Conservation (phyloP, 2,113 vertebrate species). For the Pluvianellus socialis region DNA sequence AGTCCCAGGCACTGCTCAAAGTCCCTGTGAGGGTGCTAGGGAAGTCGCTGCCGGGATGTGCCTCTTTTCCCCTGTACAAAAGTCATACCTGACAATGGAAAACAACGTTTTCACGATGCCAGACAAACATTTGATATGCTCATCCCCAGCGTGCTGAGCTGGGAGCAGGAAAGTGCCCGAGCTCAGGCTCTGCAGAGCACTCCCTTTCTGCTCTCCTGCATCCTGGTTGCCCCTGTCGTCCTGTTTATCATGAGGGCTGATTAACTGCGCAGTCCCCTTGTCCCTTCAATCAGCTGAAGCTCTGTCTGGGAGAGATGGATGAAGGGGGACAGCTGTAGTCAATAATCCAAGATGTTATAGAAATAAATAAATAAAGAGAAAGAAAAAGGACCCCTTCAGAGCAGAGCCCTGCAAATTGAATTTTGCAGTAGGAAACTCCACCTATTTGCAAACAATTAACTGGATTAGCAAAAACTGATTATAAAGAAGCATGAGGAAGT, state of each 20-base stretch:
- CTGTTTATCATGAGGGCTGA: not conserved
- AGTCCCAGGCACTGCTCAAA: not conserved
- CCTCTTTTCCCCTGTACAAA: not conserved
- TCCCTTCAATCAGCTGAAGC: not conserved
- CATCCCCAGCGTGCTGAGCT: not conserved
- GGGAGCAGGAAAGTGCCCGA: not conserved
- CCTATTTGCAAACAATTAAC: constrained; percentile 12
- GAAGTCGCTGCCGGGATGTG: not conserved
- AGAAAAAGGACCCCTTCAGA: not conserved
- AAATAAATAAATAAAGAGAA: not conserved
- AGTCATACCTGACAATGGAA: not conserved
- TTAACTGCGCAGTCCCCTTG: not conserved
- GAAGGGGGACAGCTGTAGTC: not conserved
- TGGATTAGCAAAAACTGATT: constrained; percentile 26
- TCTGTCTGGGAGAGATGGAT: not conserved
- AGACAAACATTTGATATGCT: not conserved
- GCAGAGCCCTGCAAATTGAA: constrained; percentile 39
- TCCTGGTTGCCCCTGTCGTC: not conserved
- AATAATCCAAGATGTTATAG: not conserved
- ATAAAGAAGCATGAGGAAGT: not conserved
- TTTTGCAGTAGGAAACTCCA: constrained; percentile 32
- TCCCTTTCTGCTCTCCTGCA: not conserved
- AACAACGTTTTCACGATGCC: not conserved
- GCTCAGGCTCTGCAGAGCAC: not conserved
- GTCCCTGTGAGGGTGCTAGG: not conserved